Base-by-base conservation (phyloP, 2,113 vertebrate genomes). In the Myrmecobius fasciatus region DNA sequence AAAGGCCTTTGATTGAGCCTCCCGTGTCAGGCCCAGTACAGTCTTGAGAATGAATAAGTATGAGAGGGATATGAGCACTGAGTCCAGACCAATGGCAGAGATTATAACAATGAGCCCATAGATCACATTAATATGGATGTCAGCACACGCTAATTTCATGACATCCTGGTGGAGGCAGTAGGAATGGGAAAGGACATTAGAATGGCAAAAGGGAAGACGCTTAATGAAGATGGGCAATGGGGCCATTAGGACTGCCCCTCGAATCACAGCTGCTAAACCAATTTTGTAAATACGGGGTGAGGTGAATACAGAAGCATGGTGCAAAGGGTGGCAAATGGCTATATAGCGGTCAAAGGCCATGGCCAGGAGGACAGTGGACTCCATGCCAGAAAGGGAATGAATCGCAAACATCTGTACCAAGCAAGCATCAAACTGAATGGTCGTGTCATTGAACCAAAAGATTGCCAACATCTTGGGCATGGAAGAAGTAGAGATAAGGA, bases 391-490 rank as follows among this genome's bases (percentile, higher is more conserved):
- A 88, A 98, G 94, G 24, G 97, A 97, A 20, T 98, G 98, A 53
- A 98, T 98, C 53, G 97, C 96, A 96, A 98, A 98, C 97, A 98
- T 98, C 92, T 98, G 98, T 75, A 97, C 31, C 36, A 98, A 53
- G 93, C 98, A 98, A 89, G 97, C 97, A 43, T 98, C 94, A 93
- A 98, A 98, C 83, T 96, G 96, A 67, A 98, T 98, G 25, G 96
- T 95, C 10, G 97, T 97, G 24, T 96, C 97, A 53, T 97, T 96
- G 92, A 98, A 97, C 98, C 97, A 98, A 95, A 98, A 98, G 90
- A 98, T 97, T 49, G 96, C 96, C 91, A 98, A 93, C 96, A 98
- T 97, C 95, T 97, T 98, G 52, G 98, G 98, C 97, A 98, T 97
- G 12, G 97, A 97, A 26, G 97, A 97, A 11, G 98, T 98, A 53